These are phyloP conservation scores for Galaxea fascicularis DNA, from an alignment of 92 coral and sea anemone species.

Conservation along the genomic window DNA sequence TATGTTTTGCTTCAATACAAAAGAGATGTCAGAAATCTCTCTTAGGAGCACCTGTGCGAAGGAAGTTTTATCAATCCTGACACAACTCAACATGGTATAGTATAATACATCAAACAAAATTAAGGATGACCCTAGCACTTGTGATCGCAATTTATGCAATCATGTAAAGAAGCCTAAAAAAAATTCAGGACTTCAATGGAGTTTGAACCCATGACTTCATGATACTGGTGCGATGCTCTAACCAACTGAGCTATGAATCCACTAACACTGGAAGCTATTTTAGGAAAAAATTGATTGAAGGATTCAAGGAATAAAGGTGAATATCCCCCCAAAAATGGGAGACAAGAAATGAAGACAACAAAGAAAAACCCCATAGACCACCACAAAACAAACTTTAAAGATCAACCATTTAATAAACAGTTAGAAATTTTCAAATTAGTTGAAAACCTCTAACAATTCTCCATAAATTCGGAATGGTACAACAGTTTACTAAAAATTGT, in stretches of 20 bases:
- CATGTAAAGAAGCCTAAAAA: no score
- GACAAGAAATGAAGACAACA: neutral
- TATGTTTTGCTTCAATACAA: slow-evolving; percentile 20
- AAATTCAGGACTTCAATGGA: no score
- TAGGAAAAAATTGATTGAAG: no score
- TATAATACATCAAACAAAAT: no score
- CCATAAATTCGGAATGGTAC: neutral
- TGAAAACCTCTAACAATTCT: neutral
- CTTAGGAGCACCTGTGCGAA: slow-evolving; percentile 29
- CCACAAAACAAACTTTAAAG: neutral
- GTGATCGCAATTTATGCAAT: no score
- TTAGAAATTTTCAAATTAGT: neutral
- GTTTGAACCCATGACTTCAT: no score
- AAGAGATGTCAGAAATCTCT: slow-evolving; percentile 25
- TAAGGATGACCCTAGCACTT: no score
- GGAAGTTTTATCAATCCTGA: neutral
- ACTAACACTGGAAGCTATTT: no score
- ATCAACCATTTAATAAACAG: neutral
- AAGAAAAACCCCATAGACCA: neutral
- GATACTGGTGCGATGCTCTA: no score
- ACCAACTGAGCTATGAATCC: no score
- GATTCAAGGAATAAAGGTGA: no score
- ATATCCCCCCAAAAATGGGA: neutral
- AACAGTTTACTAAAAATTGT: neutral
- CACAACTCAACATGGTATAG: neutral